These are phyloP conservation scores for Plutomurus gul DNA, from an alignment of 1,140 invertebrate genomes.

Conservation along the genomic window DNA sequence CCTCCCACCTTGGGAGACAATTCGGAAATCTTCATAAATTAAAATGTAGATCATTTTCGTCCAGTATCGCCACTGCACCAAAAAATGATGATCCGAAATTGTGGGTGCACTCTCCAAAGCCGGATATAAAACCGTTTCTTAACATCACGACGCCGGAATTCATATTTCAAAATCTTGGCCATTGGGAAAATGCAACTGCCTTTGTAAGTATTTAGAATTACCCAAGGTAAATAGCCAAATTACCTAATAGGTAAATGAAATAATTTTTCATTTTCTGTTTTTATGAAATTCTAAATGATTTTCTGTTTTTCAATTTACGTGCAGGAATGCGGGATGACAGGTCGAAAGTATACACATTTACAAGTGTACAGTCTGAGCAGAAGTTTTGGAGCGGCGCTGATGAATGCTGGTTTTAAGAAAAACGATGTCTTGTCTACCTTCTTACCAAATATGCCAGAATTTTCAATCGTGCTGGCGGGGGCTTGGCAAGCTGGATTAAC, in stretches of 20 bases:
- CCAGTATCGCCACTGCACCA: too few species aligned
- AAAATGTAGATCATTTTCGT: too few species aligned
- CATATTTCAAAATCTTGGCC: neutral
- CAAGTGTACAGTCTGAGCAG: slow-evolving; percentile 39
- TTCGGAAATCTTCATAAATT: too few species aligned
- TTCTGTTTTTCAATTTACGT: neutral
- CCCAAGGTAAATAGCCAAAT: neutral
- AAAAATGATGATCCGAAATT: neutral
- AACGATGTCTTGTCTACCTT: slow-evolving; percentile 40
- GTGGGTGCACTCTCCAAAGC: neutral
- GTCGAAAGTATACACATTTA: slow-evolving; percentile 42
- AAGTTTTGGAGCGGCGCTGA: slow-evolving; percentile 41
- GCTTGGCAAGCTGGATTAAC: slow-evolving; percentile 25
- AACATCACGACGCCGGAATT: neutral
- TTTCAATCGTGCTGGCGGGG: slow-evolving; percentile 18
- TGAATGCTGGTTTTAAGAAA: slow-evolving; percentile 37
- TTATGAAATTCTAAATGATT: neutral
- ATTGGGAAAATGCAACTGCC: neutral
- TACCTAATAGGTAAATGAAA: too few species aligned
- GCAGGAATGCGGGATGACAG: slow-evolving; percentile 43
- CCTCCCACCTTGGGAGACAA: too few species aligned
- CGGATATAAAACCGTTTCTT: neutral
- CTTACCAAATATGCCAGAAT: slow-evolving; percentile 42
- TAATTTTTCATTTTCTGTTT: too few species aligned
- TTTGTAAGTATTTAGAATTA: neutral